phyloP scores from a whole-genome alignment of 64 coral and sea anemone species.

The Stichodactyla mertensii region DNA sequence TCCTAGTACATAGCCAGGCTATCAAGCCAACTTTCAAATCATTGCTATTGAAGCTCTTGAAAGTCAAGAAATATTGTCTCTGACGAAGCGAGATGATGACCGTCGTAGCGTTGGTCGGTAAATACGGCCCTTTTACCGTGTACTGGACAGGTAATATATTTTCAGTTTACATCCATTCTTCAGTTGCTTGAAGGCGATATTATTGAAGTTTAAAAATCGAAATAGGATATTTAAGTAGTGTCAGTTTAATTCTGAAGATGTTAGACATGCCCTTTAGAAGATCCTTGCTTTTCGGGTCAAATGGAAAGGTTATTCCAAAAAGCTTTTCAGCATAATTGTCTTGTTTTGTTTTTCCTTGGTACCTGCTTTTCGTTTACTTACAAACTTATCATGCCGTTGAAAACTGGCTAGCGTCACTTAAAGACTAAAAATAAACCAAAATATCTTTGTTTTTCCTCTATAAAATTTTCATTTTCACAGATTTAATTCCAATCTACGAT shows the following conservation, averaged over 20 bases:
- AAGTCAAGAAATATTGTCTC: not conserved
- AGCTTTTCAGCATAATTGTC: not conserved
- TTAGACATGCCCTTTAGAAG: not conserved
- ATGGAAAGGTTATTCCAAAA: not conserved
- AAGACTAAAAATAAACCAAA: not conserved
- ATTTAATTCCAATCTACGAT: not conserved
- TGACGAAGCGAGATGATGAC: not conserved
- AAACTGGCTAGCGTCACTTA: not conserved
- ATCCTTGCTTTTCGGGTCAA: not conserved
- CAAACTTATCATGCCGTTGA: not conserved
- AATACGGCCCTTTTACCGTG: constrained; percentile 44
- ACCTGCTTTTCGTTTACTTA: not conserved
- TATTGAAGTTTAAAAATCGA: not conserved
- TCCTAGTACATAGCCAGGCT: not conserved
- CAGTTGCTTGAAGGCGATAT: not conserved
- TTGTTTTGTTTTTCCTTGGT: not conserved
- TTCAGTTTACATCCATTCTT: not conserved
- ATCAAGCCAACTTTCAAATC: not conserved
- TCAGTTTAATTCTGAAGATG: not conserved
- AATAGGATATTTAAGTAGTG: not conserved
- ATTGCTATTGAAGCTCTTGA: not conserved
- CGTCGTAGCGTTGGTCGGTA: constrained; percentile 34
- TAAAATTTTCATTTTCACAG: not conserved
- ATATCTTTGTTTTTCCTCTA: too few species aligned
- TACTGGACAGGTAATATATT: constrained; percentile 48